Evolutionary conservation across 2,888 invertebrate species (phyloP).

Genomic region (Tenthredo distinguenda): DNA sequence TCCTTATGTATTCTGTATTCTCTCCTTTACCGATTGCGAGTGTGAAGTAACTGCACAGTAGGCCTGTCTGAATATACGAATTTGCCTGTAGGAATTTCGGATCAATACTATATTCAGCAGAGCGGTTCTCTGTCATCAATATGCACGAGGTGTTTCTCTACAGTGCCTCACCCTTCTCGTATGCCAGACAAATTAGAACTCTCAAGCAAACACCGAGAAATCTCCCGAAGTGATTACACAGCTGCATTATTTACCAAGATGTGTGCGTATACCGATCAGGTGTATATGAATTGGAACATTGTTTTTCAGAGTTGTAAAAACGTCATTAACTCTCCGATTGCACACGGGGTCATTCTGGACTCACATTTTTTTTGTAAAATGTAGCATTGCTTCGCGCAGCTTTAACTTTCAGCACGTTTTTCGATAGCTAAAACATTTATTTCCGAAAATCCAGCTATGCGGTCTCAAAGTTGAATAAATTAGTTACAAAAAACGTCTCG

Average conservation of each 20-base stretch:
- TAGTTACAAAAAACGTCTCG: too few relatives aligned
- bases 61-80: background rate
- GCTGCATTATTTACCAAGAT: background rate
- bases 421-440: too few relatives aligned
- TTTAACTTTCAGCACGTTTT: too few relatives aligned
- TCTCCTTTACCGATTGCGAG: background rate
- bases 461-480: too few relatives aligned
- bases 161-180: background rate
- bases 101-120: conserved; percentile 22
- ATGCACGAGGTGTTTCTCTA: background rate
- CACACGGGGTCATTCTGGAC: too few relatives aligned
- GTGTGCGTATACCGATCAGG: background rate
- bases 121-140: background rate
- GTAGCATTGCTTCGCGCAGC: too few relatives aligned
- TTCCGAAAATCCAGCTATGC: too few relatives aligned
- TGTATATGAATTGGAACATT: background rate
- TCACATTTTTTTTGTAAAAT: too few relatives aligned
- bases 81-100: background rate
- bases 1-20: background rate
- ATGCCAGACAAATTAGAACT: background rate
- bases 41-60: background rate
- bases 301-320: background rate
- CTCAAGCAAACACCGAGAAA: background rate
- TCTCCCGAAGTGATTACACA: background rate
- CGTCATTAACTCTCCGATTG: background rate